Evolutionary conservation across 2,888 invertebrate genomes (phyloP), one percentile per base, ranked within the genome.

Genomic region (Gastracanthus pulcherrimus): DNA sequence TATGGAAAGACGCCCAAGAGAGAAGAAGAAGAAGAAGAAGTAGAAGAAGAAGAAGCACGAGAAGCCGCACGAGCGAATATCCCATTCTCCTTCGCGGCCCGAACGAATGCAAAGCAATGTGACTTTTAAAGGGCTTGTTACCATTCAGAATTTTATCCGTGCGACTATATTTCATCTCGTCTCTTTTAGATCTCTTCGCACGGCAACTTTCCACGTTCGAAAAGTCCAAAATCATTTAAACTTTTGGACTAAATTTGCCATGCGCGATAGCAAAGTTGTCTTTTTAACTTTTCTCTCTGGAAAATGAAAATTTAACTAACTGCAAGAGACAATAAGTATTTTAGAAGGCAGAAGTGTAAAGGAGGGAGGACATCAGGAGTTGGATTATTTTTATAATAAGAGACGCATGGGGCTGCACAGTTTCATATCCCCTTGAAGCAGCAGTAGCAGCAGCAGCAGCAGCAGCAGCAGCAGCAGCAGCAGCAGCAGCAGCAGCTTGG

Each of bases 81-180:
- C 71, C 83, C 79, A 76, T 66, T 83, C 80, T 80, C 81, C 74
- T 60, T 58, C 38, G 31, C 70, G n/a, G n/a, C n/a, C n/a, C n/a
- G n/a, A n/a, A n/a, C n/a, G 79, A 86, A 84, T 85, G 81, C 80
- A 82, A 86, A 86, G 86, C 86, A 84, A 85, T 83, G 86, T 83
- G 84, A 84, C 83, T 87, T 87, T 84, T 72, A 83, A 84, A 85
- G 81, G 80, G 79, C 67, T 85, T 85, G 83, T 87, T 85, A 84
- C 81, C 81, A 81, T 80, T 77, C 51, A 38, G 76, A 84, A 84
- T 84, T 83, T 84, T 83, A 84, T 84, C 78, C 83, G 71, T 76
- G 81, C 72, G 45, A 51, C 48, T n/a, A n/a, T n/a, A n/a, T n/a
- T n/a, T n/a, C n/a, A n/a, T n/a, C n/a, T n/a, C n/a, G n/a, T n/a